These are phyloP conservation scores for Solea senegalensis DNA, from an alignment of 2,113 vertebrate genomes.

Conservation along the genomic window DNA sequence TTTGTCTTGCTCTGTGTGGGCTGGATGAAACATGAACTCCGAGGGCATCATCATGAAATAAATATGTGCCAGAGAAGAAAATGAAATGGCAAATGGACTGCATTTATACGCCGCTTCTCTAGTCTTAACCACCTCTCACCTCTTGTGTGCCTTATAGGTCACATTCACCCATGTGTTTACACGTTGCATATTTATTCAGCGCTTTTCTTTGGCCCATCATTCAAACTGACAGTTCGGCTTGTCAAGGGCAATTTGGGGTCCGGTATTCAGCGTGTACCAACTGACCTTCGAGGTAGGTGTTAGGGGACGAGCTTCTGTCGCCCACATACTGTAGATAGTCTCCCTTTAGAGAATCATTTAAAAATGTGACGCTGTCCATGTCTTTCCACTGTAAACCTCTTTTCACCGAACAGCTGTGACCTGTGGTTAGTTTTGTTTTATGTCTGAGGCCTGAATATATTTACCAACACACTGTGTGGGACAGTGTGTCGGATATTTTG, in stretches of 20 bases:
- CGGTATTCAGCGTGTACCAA: background rate
- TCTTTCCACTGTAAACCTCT: background rate
- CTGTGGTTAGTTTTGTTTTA: background rate
- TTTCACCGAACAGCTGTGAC: slow-evolving; percentile 2
- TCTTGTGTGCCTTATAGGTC: background rate
- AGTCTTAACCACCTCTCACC: background rate
- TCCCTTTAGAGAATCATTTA: background rate
- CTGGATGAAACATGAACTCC: slow-evolving; percentile 31
- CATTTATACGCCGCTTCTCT: background rate
- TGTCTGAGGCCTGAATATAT: background rate
- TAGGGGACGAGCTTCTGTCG: background rate
- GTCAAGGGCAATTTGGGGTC: background rate
- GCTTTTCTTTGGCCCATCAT: background rate
- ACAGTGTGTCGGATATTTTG: background rate
- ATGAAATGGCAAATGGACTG: slow-evolving; percentile 15
- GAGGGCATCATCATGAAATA: slow-evolving; percentile 25
- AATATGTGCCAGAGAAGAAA: slow-evolving; percentile 14
- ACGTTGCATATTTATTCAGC: background rate
- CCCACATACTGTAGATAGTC: too few species aligned
- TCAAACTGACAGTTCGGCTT: background rate
- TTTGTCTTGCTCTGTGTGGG: background rate
- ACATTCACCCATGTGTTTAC: background rate
- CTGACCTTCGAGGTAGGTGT: background rate
- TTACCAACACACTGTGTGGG: background rate
- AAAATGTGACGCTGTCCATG: background rate